Evolutionary conservation across 1,140 invertebrate species (phyloP).

Genomic region (Cydia strobilella): DNA sequence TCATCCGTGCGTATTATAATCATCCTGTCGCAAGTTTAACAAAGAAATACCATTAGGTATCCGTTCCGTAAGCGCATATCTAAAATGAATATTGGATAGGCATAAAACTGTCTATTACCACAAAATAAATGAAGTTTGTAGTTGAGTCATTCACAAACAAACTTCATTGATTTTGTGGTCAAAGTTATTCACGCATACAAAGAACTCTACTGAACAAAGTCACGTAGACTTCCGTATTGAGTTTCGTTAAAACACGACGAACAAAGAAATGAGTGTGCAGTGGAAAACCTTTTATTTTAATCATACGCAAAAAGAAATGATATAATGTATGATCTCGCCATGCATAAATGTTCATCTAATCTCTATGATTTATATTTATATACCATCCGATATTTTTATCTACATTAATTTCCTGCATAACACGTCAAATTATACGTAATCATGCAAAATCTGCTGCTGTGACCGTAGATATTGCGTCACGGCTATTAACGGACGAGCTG

Average conservation of each 20-base stretch:
- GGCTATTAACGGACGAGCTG: too few relatives aligned
- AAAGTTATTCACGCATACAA: not conserved
- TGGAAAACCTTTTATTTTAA: not conserved
- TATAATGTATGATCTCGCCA: not conserved
- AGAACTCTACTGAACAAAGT: not conserved
- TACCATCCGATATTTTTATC: not conserved
- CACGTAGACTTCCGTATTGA: not conserved
- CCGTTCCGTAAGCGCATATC: too few relatives aligned
- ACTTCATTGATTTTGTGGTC: not conserved
- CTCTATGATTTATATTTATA: constrained; percentile 11
- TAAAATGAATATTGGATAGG: too few relatives aligned
- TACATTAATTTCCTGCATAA: not conserved
- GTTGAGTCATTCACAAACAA: too few relatives aligned
- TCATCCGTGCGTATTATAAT: too few relatives aligned
- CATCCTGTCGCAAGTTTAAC: too few relatives aligned
- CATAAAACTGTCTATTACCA: too few relatives aligned
- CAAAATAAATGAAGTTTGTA: too few relatives aligned
- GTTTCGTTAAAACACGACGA: not conserved
- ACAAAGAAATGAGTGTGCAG: not conserved
- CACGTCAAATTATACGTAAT: not conserved
- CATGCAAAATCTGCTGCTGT: not conserved
- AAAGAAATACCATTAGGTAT: too few relatives aligned
- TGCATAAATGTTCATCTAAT: not conserved
- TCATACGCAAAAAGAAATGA: not conserved
- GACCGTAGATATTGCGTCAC: not conserved